Percentiles rank a stretch among this genome's conserved stretches.
Evolutionary conservation across 2,113 vertebrate species (phyloP).

Genomic region (Meleagris gallopavo): DNA sequence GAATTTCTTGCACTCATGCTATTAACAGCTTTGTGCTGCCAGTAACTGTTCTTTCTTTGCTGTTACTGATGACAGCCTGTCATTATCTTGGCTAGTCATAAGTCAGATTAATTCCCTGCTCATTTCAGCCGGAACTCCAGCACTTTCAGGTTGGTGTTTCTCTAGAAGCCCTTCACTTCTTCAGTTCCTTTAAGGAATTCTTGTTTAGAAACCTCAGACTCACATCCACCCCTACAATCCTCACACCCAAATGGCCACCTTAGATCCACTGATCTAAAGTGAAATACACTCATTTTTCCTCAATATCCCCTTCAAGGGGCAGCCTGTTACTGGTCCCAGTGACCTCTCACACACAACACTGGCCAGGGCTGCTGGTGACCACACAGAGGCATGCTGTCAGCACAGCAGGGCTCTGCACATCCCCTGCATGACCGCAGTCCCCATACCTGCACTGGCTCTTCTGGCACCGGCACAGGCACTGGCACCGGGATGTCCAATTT

Average conservation of each 20-base stretch:
- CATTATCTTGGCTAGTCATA: constrained; percentile 29
- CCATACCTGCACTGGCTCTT: constrained; percentile 88
- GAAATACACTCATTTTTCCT: not conserved
- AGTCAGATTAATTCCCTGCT: constrained; percentile 1
- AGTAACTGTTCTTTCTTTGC: constrained; percentile 29
- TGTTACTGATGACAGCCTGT: constrained; percentile 15
- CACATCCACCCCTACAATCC: not conserved
- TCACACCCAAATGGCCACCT: not conserved
- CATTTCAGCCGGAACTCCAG: not conserved
- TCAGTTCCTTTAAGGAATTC: not conserved
- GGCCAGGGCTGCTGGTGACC: not conserved
- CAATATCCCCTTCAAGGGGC: not conserved
- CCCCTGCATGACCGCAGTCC: not conserved
- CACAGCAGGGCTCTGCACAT: not conserved
- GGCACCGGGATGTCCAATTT: constrained; percentile 93
- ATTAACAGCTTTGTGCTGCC: constrained; percentile 28
- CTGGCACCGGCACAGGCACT: constrained; percentile 73
- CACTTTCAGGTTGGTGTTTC: not conserved
- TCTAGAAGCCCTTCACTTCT: not conserved
- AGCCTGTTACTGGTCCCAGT: not conserved
- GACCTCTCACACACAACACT: accelerated
- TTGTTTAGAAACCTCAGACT: not conserved
- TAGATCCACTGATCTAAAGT: not conserved
- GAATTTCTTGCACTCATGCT: not conserved
- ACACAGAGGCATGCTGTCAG: not conserved